Evolutionary conservation across 1,140 invertebrate species (phyloP), one percentile per base, ranked within the genome.

Genomic region (Pomacea maculata): DNA sequence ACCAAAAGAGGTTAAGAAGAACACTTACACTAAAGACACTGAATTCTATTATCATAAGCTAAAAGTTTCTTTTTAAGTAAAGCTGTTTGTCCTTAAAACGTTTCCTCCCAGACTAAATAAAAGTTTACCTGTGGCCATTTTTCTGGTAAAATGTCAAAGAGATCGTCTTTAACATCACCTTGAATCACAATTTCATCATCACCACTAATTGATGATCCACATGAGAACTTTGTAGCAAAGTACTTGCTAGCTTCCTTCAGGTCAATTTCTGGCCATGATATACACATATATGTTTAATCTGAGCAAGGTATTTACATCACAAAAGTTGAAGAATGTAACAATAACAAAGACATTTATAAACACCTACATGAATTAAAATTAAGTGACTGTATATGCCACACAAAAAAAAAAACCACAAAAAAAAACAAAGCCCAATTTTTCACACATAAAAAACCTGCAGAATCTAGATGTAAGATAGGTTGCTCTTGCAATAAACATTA

Each of bases 101-200:
- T 78, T 67, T 6, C 54, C 11, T 34, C 64, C 64, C 7, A 80
- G 77, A 15, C 8, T 63, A 12, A 17, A 67, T 63, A 12, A 17
- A 67, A 73, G 29, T 65, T 55, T 15, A 77, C 54, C 25, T 54
- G 45, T 72, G 72, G 21, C 97, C 98, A 99, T 91, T 99, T 99
- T 89, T 99, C 98, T 78, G 97, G 96, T 89, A 99, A 96, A 80
- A 99, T 94, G 93, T 99, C 97, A 92, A 99, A 97, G 6, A 99
- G 92, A 86, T 99, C 98, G 93, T 99, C 97, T 92, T 99, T 99
- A 0, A 99, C 88, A 82, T 92, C 91, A 29, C 93, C 98, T 92
- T 99, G 98, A 90, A 99, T 99, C 11, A 99, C 98, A 89, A 99
- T 99, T 93, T 99, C 99, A 94, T 99, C 98, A 82, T 99, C 97